These are phyloP conservation scores for Montipora foliosa DNA, from an alignment of 64 coral and sea anemone species.

Conservation along the genomic window DNA sequence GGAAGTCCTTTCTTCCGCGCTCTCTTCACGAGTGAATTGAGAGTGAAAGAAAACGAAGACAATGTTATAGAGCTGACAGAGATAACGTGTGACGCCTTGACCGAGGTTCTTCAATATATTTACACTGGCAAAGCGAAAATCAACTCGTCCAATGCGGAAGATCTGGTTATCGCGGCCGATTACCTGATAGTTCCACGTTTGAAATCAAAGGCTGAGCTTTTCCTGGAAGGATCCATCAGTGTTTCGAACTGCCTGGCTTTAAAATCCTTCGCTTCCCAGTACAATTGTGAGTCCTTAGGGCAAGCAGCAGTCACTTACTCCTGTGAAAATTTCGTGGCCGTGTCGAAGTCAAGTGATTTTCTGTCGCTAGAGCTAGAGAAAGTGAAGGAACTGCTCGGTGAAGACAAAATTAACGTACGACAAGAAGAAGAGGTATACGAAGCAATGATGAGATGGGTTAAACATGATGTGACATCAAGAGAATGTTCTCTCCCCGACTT, in stretches of 20 bases:
- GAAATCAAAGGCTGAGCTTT: slow-evolving; percentile 72
- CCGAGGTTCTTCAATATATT: slow-evolving; percentile 69
- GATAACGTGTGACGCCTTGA: slow-evolving; percentile 82
- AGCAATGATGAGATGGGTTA: slow-evolving; percentile 73
- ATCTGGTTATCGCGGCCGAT: slow-evolving; percentile 80
- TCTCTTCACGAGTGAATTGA: slow-evolving; percentile 91
- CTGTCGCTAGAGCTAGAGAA: slow-evolving; percentile 61
- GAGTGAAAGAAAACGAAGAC: slow-evolving; percentile 74
- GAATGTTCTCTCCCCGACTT: too few species aligned
- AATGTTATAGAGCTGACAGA: slow-evolving; percentile 78
- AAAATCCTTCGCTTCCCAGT: slow-evolving; percentile 79
- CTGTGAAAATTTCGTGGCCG: slow-evolving; percentile 80
- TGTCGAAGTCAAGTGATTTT: slow-evolving; percentile 83
- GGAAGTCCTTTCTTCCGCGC: slow-evolving; percentile 97
- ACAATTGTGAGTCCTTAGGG: slow-evolving; percentile 74
- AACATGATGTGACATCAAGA: slow-evolving; percentile 20
- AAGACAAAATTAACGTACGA: slow-evolving; percentile 83
- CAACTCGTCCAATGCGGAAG: slow-evolving; percentile 86
- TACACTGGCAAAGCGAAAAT: slow-evolving; percentile 85
- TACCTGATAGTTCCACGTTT: slow-evolving; percentile 86
- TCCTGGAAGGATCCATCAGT: slow-evolving; percentile 85
- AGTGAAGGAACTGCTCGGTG: slow-evolving; percentile 73
- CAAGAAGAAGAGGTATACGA: slow-evolving; percentile 76
- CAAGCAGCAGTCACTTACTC: slow-evolving; percentile 78
- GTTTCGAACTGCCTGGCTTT: slow-evolving; percentile 94